Evolutionary conservation across 2,888 invertebrate genomes (phyloP), one percentile per base, ranked within the genome.

Genomic region (Prosapia bicincta): DNA sequence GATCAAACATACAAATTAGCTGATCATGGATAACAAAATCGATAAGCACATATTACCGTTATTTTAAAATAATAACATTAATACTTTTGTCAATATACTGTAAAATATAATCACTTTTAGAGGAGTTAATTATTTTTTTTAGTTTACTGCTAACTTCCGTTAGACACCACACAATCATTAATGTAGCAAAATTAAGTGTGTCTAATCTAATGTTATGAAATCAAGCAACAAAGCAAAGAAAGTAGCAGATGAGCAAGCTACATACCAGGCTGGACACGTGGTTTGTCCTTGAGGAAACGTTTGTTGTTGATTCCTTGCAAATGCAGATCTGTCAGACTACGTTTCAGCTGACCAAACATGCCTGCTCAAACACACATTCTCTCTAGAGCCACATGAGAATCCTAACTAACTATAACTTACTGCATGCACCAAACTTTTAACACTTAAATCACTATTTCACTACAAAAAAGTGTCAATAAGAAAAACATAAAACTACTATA

Each of bases 321-420:
- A 87, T 92, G 91, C 86, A 93, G 90, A 88, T 93, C 93, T 85
- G 93, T 93, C 88, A 94, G 91, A 90, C 93, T 93, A 90, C 93
- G 89, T 90, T 93, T 93, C 88, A 93, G 91, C 88, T 93, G 92
- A 88, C 92, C 91, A 90, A 93, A 90, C 92, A 93, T 92, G 91
- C 93, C 93, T 93, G 90, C 89, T 73, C 54, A 30, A 74, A 79
- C 76, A 77, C 72, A 30, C 76, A 43, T 72, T 26, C 72, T 71
- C 87, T 54, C 54, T 1, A 54, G 3, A 7, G 15, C 15, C 10
- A 38, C 13, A 38, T 30, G 30, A 30, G 30, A 30, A 54, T 20
- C 20, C 20, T 54, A 54, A 54, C 54, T 54, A 54, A 54, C n/a
- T 20, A 54, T 3, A 67, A 38, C 28, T 76, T 77, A 76, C 43